These are phyloP conservation scores for Trichopria drosophilae DNA, from an alignment of 2,888 invertebrate genomes.

Conservation along the genomic window DNA sequence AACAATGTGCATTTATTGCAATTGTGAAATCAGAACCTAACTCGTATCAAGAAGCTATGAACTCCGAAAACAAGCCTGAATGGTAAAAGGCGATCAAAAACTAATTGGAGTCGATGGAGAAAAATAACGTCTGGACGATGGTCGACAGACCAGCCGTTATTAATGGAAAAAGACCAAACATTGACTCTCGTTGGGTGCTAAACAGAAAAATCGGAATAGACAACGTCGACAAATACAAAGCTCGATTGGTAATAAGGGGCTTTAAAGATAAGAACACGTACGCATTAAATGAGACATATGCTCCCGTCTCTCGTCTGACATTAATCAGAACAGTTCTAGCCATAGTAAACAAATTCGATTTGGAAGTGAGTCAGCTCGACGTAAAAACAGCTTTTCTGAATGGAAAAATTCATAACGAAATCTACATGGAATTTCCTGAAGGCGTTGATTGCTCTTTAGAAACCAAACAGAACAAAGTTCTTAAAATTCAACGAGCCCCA, in stretches of 20 bases:
- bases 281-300: conserved; percentile 17
- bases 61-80: neutral
- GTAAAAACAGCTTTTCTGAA: too few species aligned
- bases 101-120: conserved; percentile 15
- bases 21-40: neutral
- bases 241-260: conserved; percentile 20
- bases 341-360: too few species aligned
- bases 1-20: conserved; percentile 5
- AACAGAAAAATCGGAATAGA: conserved; percentile 12
- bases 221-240: conserved; percentile 12
- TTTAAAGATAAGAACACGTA: conserved; percentile 14
- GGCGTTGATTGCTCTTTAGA: too few species aligned
- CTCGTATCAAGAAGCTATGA: conserved; percentile 9
- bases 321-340: too few species aligned
- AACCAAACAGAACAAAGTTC: too few species aligned
- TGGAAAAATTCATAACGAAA: too few species aligned
- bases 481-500: too few species aligned
- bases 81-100: conserved; percentile 16
- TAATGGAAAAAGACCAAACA: conserved; percentile 9
- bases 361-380: too few species aligned
- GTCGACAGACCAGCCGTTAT: conserved; percentile 14
- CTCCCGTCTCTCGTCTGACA: conserved; percentile 16
- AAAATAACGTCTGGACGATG: conserved; percentile 22
- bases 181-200: conserved; percentile 30
- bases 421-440: too few species aligned